Evolutionary conservation across 2,888 invertebrate genomes (phyloP).

Genomic region (Nowickia ferox): DNA sequence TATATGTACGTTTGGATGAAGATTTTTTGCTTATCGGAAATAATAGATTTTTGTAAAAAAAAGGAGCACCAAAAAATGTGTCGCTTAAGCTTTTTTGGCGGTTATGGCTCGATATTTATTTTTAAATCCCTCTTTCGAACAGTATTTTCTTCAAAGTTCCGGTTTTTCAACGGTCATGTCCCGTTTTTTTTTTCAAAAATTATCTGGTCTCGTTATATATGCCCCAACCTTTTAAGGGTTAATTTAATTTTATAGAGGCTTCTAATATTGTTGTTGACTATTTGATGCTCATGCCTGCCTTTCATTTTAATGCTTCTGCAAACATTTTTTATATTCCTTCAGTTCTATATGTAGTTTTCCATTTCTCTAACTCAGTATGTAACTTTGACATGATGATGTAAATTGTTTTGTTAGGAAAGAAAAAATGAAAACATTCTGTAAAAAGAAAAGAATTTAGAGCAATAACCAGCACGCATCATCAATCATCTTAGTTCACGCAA

Average conservation of each 20-base stretch:
- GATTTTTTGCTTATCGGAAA: no score
- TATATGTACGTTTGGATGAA: no score
- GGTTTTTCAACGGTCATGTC: no score
- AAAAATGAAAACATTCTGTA: constrained; percentile 1
- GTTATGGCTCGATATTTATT: no score
- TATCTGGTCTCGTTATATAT: no score
- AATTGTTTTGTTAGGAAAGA: constrained; percentile 59
- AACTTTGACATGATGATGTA: constrained; percentile 54
- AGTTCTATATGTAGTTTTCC: background rate
- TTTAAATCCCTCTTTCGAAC: no score
- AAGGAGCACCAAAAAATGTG: no score
- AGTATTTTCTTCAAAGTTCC: no score
- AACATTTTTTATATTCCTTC: constrained; percentile 31
- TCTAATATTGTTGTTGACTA: constrained; percentile 14
- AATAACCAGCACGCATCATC: constrained; percentile 68
- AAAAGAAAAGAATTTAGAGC: constrained; percentile 47
- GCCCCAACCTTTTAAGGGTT: background rate
- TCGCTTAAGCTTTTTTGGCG: no score
- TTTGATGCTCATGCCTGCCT: constrained; percentile 23
- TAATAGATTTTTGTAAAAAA: no score
- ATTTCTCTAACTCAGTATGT: constrained; percentile 5
- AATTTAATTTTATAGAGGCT: constrained; percentile 53
- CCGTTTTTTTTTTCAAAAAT: no score
- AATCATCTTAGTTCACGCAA: constrained; percentile 70
- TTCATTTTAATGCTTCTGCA: constrained; percentile 24